Evolutionary conservation across 2,113 vertebrate genomes (phyloP).

Genomic region (Morone saxatilis): DNA sequence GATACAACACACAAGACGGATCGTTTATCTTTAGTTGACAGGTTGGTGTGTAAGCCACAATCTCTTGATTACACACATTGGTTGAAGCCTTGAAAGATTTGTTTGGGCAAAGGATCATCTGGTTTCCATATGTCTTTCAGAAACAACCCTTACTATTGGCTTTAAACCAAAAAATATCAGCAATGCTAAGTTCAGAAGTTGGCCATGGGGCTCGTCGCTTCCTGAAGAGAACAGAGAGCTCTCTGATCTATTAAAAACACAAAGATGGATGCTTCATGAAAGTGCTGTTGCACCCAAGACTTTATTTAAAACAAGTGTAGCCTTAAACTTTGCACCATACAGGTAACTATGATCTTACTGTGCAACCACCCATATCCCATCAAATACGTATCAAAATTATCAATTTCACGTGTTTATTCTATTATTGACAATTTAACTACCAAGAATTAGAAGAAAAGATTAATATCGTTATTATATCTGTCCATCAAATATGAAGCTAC

Average conservation of each 20-base stretch:
- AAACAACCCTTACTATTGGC: constrained; percentile 61
- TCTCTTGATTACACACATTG: constrained; percentile 63
- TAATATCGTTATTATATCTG: neutral
- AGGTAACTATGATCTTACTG: neutral
- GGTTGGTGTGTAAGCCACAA: constrained; percentile 52
- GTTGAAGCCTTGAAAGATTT: constrained; percentile 47
- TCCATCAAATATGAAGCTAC: neutral
- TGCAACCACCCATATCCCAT: neutral
- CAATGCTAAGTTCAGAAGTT: constrained; percentile 48
- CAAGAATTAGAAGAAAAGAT: no score
- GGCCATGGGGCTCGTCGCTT: constrained; percentile 40
- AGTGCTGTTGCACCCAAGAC: constrained; percentile 2
- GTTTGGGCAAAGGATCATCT: constrained; percentile 74
- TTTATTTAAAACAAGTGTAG: neutral
- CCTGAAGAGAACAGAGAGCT: constrained; percentile 47
- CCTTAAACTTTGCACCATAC: neutral
- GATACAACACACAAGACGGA: constrained; percentile 23
- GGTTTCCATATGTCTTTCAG: constrained; percentile 78
- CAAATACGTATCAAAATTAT: neutral
- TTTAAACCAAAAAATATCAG: constrained; percentile 64
- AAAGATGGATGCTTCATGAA: constrained; percentile 35
- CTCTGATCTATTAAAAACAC: constrained; percentile 51
- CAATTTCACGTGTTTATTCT: neutral
- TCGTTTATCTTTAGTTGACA: constrained; percentile 66
- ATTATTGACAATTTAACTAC: no score